These are phyloP conservation scores for Phenganax stokvisi DNA, from an alignment of 92 coral and sea anemone species.

Conservation along the genomic window DNA sequence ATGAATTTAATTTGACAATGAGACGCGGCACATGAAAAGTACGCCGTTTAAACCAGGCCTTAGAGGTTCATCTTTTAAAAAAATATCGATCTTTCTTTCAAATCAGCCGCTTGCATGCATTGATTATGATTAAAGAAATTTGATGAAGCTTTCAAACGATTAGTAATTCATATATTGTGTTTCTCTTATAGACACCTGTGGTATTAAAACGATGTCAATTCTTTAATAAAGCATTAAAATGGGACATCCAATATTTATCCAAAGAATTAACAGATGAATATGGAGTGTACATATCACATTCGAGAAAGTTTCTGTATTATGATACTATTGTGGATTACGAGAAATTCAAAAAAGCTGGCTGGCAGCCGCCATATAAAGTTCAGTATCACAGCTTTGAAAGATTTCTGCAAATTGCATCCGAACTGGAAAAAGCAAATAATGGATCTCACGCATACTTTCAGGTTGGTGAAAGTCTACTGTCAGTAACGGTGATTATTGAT, in stretches of 20 bases:
- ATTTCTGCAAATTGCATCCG: conserved; percentile 54
- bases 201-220: conserved; percentile 69
- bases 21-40: too few species aligned
- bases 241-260: conserved; percentile 64
- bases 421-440: conserved; percentile 54
- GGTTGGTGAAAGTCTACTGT: conserved; percentile 35
- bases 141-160: not conserved
- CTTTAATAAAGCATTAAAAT: conserved; percentile 65
- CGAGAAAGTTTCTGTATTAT: conserved; percentile 66
- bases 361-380: conserved; percentile 62
- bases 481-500: too few species aligned
- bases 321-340: conserved; percentile 54
- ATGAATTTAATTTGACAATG: too few species aligned
- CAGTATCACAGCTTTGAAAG: conserved; percentile 50
- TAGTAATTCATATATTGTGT: not conserved
- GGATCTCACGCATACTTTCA: conserved; percentile 85
- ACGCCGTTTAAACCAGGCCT: too few species aligned
- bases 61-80: too few species aligned
- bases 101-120: too few species aligned
- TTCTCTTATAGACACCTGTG: conserved; percentile 52
- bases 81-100: too few species aligned
- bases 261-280: conserved; percentile 75
- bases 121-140: not conserved
- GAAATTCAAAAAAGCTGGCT: conserved; percentile 35
- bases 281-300: conserved; percentile 49